Evolutionary conservation across 2,888 invertebrate species (phyloP).

Genomic region (Aplocera efformata): DNA sequence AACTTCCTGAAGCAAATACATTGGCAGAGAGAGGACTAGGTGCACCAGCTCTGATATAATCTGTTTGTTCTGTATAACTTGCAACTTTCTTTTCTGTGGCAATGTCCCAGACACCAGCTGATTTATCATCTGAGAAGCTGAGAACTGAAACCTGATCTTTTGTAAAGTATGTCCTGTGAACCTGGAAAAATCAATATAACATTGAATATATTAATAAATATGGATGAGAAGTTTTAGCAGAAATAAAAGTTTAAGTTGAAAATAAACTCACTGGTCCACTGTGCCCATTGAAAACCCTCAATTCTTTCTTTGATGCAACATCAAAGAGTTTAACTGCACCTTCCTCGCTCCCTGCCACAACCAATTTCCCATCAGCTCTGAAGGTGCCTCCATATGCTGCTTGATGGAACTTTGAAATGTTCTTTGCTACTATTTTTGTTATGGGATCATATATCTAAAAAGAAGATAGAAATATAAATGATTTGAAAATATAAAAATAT

Average conservation of each 20-base stretch:
- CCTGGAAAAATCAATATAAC: constrained; percentile 53
- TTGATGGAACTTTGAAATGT: constrained; percentile 90
- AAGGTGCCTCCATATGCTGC: constrained; percentile 93
- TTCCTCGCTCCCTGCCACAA: constrained; percentile 95
- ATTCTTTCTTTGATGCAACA: constrained; percentile 88
- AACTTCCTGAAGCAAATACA: constrained; percentile 91
- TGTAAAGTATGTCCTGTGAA: constrained; percentile 91
- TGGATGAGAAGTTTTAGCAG: no score
- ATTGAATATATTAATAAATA: background rate
- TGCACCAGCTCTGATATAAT: constrained; percentile 92
- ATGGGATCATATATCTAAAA: constrained; percentile 90
- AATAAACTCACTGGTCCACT: constrained; percentile 81
- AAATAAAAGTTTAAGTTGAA: background rate
- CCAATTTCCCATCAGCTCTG: constrained; percentile 88
- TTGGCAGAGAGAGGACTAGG: constrained; percentile 88
- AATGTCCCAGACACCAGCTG: constrained; percentile 94
- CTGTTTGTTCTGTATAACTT: constrained; percentile 84
- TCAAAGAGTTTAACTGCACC: constrained; percentile 93
- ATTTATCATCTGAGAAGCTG: constrained; percentile 95
- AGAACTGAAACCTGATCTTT: constrained; percentile 88
- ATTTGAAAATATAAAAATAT: no score
- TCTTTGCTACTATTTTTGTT: constrained; percentile 90
- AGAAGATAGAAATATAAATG: constrained; percentile 1
- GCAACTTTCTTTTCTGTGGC: constrained; percentile 87
- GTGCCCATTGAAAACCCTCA: constrained; percentile 93